Conservation (phyloP, 1,140 invertebrate genomes). For the Drosophila sulfurigaster region DNA sequence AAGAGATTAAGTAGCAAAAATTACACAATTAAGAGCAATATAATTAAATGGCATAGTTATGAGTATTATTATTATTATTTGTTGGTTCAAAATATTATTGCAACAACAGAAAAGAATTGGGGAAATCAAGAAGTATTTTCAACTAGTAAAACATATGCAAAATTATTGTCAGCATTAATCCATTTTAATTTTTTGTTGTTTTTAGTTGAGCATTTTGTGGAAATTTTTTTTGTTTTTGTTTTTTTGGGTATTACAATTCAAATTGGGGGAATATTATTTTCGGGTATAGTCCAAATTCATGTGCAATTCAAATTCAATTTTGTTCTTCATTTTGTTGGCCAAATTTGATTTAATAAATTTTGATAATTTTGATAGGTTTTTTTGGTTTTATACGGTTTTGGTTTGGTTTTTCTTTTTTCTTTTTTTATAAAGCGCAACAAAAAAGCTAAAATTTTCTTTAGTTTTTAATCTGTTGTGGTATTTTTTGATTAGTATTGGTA, state of each 20-base stretch:
- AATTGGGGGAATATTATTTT: conserved; percentile 27
- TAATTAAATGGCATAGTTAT: conserved; percentile 27
- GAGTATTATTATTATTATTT: conserved; percentile 8
- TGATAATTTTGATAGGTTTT: conserved; percentile 37
- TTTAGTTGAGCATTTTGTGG: conserved; percentile 7
- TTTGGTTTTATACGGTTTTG: conserved; percentile 33
- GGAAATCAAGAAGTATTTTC: conserved; percentile 31
- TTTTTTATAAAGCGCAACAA: conserved; percentile 62
- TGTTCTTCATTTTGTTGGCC: conserved; percentile 18
- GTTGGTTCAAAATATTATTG: not conserved
- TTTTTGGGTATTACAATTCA: conserved; percentile 22
- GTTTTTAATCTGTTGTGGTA: conserved; percentile 34
- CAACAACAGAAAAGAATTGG: conserved; percentile 16
- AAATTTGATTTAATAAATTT: conserved; percentile 59
- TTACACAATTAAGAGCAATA: conserved; percentile 55
- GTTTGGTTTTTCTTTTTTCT: not conserved
- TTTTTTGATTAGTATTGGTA: conserved; percentile 23
- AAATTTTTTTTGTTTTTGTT: not conserved
- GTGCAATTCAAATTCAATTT: conserved; percentile 45
- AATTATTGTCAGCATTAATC: conserved; percentile 12
- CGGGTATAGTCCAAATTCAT: conserved; percentile 51
- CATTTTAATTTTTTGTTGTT: not conserved
- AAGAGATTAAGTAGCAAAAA: conserved; percentile 51
- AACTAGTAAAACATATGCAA: conserved; percentile 48
- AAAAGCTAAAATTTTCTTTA: conserved; percentile 35